Conservation (phyloP, 2,888 invertebrate species). For the Cerastis rubricosa region DNA sequence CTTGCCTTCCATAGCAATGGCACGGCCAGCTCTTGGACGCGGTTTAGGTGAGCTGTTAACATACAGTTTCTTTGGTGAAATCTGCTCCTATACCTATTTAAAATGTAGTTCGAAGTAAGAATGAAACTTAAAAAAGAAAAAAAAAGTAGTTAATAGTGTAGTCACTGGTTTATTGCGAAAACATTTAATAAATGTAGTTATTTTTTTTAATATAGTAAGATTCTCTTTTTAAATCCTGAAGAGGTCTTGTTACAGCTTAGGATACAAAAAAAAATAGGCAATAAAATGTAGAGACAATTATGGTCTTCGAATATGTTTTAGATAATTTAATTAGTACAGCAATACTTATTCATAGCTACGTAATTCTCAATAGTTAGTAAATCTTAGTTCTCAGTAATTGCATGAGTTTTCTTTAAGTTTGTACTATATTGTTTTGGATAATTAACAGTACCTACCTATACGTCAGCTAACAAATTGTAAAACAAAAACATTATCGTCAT, state of each 20-base stretch:
- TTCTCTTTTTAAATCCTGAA: neutral
- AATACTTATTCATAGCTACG: neutral
- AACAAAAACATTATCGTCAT: neutral
- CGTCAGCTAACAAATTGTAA: too few relatives aligned
- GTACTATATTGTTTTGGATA: slow-evolving; percentile 43
- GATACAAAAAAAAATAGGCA: neutral
- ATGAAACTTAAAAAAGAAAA: too few relatives aligned
- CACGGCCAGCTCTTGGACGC: neutral
- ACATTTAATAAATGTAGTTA: neutral
- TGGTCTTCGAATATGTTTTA: neutral
- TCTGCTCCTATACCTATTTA: neutral
- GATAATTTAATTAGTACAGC: neutral
- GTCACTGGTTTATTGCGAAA: neutral
- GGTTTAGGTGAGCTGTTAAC: neutral
- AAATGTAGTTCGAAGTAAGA: slow-evolving; percentile 1
- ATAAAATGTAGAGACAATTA: neutral
- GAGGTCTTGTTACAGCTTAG: neutral
- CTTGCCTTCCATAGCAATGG: neutral
- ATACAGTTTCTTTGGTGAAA: neutral
- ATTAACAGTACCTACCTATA: slow-evolving; percentile 32
- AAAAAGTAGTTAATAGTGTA: slow-evolving; percentile 17
- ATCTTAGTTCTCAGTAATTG: slow-evolving; percentile 28
- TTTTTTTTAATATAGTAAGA: neutral
- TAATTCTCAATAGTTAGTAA: slow-evolving; percentile 3
- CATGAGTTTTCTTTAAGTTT: slow-evolving; percentile 49